Evolutionary conservation across 2,888 invertebrate species (phyloP).

Genomic region (Lycocerus yunnanus): DNA sequence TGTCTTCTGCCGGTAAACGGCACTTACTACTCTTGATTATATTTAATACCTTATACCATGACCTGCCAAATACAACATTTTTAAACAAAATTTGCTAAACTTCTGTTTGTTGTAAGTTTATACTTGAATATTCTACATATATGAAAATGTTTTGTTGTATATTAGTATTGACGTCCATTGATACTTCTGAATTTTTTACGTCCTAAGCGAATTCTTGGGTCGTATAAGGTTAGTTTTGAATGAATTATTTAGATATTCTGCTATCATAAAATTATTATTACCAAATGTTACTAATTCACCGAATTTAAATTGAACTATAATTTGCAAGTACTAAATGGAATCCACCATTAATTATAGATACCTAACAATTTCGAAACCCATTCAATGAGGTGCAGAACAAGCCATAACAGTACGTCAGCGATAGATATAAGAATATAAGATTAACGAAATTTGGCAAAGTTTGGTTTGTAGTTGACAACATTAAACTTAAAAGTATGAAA

Average conservation of each 20-base stretch:
- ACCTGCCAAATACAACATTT: too few species aligned
- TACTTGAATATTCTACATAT: too few species aligned
- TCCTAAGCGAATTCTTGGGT: not conserved
- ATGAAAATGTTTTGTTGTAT: too few species aligned
- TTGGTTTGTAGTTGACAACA: conserved; percentile 8
- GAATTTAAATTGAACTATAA: not conserved
- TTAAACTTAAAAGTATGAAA: conserved; percentile 10
- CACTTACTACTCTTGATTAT: too few species aligned
- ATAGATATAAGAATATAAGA: not conserved
- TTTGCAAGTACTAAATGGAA: not conserved
- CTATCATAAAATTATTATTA: not conserved
- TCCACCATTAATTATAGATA: not conserved
- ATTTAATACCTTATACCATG: too few species aligned
- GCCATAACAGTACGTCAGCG: not conserved
- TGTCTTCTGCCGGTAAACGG: too few species aligned
- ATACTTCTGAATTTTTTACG: not conserved
- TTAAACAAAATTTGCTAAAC: too few species aligned
- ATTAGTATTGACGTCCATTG: too few species aligned
- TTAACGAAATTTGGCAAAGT: not conserved
- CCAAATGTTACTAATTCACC: not conserved
- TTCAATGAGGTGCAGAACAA: not conserved
- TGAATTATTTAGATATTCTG: too few species aligned
- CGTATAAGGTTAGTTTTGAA: not conserved
- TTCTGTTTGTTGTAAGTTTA: too few species aligned
- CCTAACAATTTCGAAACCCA: not conserved